Percentiles rank a stretch among this genome's conserved stretches.
These are phyloP conservation scores for Zaprionus taronus DNA, from an alignment of 1,140 invertebrate species.

Conservation along the genomic window DNA sequence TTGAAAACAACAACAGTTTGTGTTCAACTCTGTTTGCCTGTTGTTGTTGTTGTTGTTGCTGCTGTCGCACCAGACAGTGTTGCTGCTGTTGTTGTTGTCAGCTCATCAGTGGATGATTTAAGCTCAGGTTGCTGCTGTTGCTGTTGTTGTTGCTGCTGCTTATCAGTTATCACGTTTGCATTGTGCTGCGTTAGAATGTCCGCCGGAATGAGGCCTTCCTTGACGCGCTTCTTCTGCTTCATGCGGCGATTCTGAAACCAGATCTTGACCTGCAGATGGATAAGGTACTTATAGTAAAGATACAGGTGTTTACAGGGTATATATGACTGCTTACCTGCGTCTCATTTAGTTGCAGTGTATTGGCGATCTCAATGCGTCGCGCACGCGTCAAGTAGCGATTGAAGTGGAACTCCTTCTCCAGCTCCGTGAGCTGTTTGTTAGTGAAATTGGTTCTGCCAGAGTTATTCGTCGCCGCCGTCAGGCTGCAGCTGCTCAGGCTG, in stretches of 20 bases:
- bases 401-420: conserved; percentile 99
- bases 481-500: conserved; percentile 65
- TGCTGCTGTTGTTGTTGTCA: conserved; percentile 30
- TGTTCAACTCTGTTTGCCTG: conserved; percentile 68
- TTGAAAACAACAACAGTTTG: conserved; percentile 6
- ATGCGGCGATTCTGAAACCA: conserved; percentile 97
- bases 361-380: conserved; percentile 98
- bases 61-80: conserved; percentile 9
- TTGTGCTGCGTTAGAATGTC: conserved; percentile 85
- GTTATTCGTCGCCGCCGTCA: conserved; percentile 87
- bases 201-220: conserved; percentile 92
- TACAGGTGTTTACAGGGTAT: background rate
- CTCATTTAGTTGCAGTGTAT: conserved; percentile 97
- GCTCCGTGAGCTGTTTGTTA: conserved; percentile 99
- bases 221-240: conserved; percentile 97
- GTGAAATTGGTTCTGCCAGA: conserved; percentile 98
- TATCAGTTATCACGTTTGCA: conserved; percentile 56
- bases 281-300: background rate
- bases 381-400: conserved; percentile 99
- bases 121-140: conserved; percentile 45
- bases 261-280: conserved; percentile 90
- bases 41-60: conserved; percentile 45
- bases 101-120: conserved; percentile 60
- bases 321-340: conserved; percentile 89
- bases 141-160: conserved; percentile 56